Conservation (phyloP, 2,888 invertebrate species). For the Chromoteleia sp. region DNA sequence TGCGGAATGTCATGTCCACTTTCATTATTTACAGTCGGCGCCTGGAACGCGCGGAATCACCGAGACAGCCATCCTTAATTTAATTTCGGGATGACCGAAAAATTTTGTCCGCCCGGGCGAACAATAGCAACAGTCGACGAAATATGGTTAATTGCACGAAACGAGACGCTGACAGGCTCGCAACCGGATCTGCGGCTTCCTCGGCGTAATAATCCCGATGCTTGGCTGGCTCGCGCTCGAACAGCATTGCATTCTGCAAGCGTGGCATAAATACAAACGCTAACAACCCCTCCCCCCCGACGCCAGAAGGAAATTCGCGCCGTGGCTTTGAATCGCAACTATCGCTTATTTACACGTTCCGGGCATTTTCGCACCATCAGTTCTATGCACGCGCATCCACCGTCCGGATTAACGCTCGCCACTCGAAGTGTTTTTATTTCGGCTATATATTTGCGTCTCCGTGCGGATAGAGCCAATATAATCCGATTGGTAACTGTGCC, state of each 20-base stretch:
- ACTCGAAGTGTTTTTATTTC: constrained; percentile 65
- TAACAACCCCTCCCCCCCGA: constrained; percentile 23
- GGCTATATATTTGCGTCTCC: constrained; percentile 61
- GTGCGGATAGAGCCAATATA: constrained; percentile 62
- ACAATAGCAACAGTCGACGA: constrained; percentile 61
- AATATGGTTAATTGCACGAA: constrained; percentile 65
- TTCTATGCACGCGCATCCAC: constrained; percentile 63
- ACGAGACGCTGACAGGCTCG: constrained; percentile 60
- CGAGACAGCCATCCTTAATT: constrained; percentile 57
- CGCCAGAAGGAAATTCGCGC: constrained; percentile 59
- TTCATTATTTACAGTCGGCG: constrained; percentile 47
- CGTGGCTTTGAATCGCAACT: constrained; percentile 64
- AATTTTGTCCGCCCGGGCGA: constrained; percentile 33
- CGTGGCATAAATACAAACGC: constrained; percentile 53
- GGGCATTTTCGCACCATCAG: constrained; percentile 66
- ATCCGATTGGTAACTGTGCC: constrained; percentile 64
- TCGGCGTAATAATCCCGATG: constrained; percentile 58
- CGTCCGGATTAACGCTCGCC: constrained; percentile 55
- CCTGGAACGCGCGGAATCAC: constrained; percentile 37
- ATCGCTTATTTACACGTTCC: constrained; percentile 69
- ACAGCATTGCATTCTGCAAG: constrained; percentile 56
- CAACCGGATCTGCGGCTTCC: constrained; percentile 59
- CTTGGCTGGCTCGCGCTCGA: constrained; percentile 27
- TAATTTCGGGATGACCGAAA: constrained; percentile 48
- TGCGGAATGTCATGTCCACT: constrained; percentile 54